Base-by-base conservation (phyloP, 2,113 vertebrate genomes). In the Montifringilla adamsi region DNA sequence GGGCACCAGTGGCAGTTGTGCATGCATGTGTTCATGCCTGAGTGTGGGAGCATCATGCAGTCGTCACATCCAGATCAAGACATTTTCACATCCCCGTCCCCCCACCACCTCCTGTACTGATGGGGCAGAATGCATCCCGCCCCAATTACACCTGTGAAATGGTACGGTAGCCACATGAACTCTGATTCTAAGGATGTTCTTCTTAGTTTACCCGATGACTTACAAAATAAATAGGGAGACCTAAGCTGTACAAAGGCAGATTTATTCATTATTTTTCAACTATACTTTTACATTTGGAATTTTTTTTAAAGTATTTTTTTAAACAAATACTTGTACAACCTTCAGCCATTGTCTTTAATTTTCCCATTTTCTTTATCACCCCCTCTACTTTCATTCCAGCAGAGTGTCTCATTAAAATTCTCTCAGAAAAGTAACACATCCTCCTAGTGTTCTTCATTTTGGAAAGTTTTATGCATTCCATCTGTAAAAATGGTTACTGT, bases 361-460 rank as follows among this genome's bases (percentile, higher is more conserved):
- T 97, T 87, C 35, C 37, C 64, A 47, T 93, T 94, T 96, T 41
- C 37, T 92, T 92, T 70, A 82, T 50, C 86, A 64, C 13, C 22
- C 30, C 59, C 91, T 81, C 47, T 92, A 8, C 19, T 87, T 77
- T 87, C 41, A 70, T 67, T 89, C 64, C 11, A 90, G 78, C 56
- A 89, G 21, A 73, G 41, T 59, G 1, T 85, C 13, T 64, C 49
- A 80, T 87, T 88, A 89, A 88, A 92, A 73, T 90, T 93, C 16
- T 87, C 53, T 87, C 91, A 90, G 96, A 96, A 84, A 94, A 95
- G 93, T 84, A 98, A 95, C 87, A 93, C 76, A 92, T 90, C 88
- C 84, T 97, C 92, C 91, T 91, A 69, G 92, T 83, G 52, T 47
- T 92, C 60, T 87, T 68, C 23, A 21, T 87, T 94, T 94, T 9